Base-by-base conservation (phyloP, 1,140 invertebrate genomes). In the Coenobita brevimanus region DNA sequence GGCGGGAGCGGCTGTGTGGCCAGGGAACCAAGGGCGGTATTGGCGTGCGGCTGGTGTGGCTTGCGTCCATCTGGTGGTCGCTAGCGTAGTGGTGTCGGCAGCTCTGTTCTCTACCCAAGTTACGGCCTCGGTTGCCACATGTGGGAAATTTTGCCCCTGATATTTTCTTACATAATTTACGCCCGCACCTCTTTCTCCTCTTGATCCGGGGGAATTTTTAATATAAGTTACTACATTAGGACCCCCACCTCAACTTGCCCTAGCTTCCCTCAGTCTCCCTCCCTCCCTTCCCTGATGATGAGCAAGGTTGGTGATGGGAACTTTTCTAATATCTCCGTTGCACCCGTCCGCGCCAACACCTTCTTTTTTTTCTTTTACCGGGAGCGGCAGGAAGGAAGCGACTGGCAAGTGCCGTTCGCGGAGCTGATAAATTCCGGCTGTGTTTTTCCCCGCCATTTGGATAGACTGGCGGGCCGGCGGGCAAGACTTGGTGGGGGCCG, bases 91-190 rank as follows among this genome's bases (percentile, higher is more conserved):
- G 82, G 71, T 85, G 82, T 85, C 82, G 82, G 82, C 82, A 85
- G 82, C 82, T 85, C 82, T 85, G 82, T 85, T 85, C 82, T 85
- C 82, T 62, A 64, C 82, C 82, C 82, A 85, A 85, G 82, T 85
- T 85, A 85, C 57, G 82, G 82, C 82, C 82, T 57, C 27, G 71
- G 82, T 85, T 85, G 82, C 82, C 82, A 85, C 82, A 76, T 64
- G 71, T 27, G 82, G 82, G 50, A 64, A 76, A 85, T 76, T 76
- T 85, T 85, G 50, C 17, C 6, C 46, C 82, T 57, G 82, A 85
- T 85, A 76, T 76, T 85, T 85, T 85, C 71, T 76, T 85, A 85
- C 71, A 85, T 85, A 85, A 78, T 85, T 85, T 69, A 82, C 33
- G 62, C 60, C 64, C 80, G 36, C 80, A 69, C 64, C 64, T 38